A percentile compares a stretch with the other conserved stretches of the same genome.
Conservation (phyloP, 2,888 invertebrate species). For the Leucophenga maculata region DNA sequence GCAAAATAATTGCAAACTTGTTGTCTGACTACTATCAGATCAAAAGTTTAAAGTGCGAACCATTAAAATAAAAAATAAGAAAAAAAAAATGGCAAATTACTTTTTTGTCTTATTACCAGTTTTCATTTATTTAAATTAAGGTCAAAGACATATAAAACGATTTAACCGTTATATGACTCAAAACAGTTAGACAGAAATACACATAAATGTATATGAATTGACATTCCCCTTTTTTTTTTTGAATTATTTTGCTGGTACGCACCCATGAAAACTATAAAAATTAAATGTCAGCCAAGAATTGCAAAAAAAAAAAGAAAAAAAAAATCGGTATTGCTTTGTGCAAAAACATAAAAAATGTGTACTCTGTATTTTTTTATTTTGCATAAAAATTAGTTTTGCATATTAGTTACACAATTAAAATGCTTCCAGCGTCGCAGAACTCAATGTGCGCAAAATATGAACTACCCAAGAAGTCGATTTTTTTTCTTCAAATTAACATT, state of each 20-base stretch:
- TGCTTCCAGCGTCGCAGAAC: slow-evolving; percentile 17
- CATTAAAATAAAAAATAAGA: neutral
- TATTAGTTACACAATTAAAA: slow-evolving; percentile 59
- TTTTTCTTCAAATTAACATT: too few species aligned
- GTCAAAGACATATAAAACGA: neutral
- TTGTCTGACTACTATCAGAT: neutral
- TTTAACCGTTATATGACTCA: neutral
- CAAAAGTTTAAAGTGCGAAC: slow-evolving; percentile 1
- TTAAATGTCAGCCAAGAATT: neutral
- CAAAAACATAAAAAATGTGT: slow-evolving; percentile 12
- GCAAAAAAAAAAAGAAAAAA: neutral
- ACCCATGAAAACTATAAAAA: neutral
- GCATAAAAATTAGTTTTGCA: slow-evolving; percentile 56
- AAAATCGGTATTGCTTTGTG: slow-evolving; percentile 5
- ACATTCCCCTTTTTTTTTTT: neutral
- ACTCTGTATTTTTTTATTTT: slow-evolving; percentile 39
- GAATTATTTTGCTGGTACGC: neutral
- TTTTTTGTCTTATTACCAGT: neutral
- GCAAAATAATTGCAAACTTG: neutral
- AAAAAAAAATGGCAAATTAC: neutral
- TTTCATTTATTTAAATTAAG: neutral
- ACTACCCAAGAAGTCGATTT: too few species aligned
- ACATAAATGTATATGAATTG: neutral
- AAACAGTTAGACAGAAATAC: neutral
- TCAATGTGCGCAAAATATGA: neutral